Conservation (phyloP, 2,113 vertebrate genomes). For the Anguilla rostrata region DNA sequence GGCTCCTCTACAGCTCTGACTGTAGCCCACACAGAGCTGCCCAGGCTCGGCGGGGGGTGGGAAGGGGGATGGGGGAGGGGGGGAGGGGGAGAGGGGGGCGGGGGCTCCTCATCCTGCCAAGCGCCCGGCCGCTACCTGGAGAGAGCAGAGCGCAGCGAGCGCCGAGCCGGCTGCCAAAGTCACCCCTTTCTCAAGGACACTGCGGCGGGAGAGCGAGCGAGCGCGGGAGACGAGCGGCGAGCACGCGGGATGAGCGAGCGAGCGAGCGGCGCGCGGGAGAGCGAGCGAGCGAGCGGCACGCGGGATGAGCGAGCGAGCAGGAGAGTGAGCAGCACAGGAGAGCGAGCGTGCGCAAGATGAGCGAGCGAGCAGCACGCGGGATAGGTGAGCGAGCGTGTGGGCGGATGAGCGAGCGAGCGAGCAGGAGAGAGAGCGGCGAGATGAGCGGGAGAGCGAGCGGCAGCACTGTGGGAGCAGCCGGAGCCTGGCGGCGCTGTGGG, state of each 20-base stretch:
- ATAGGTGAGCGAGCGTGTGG: no score
- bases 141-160: slow-evolving; percentile 32
- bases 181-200: slow-evolving; percentile 70
- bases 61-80: not conserved
- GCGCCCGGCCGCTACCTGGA: slow-evolving; percentile 7
- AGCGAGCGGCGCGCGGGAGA: not conserved
- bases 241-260: slow-evolving; percentile 8
- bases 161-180: slow-evolving; percentile 58
- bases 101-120: not conserved
- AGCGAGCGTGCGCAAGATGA: no score
- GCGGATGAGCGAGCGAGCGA: no score
- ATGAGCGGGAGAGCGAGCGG: slow-evolving; percentile 20
- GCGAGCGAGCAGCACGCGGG: no score
- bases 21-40: not conserved
- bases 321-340: not conserved
- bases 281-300: not conserved
- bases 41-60: not conserved
- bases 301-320: not conserved
- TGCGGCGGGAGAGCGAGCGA: slow-evolving; percentile 55
- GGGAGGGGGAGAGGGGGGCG: not conserved
- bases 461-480: no score
- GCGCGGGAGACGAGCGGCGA: no score
- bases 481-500: no score
- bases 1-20: not conserved
- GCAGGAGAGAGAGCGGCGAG: not conserved